Evolutionary conservation across 2,797 vertebrate species (phyloP), one percentile per base, ranked within the genome.

Genomic region (Emys orbicularis): DNA sequence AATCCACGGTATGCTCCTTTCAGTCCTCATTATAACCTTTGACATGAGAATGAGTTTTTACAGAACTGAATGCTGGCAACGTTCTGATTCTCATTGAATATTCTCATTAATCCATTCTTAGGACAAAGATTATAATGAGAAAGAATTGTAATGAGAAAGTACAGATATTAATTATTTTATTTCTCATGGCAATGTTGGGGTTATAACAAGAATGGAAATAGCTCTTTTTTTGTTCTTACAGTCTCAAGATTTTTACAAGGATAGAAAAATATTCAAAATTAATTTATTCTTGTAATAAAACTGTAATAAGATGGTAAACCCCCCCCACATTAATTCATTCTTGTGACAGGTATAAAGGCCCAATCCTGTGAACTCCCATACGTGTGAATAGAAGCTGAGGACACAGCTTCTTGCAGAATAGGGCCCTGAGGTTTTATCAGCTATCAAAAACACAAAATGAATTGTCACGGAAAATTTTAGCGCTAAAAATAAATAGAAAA

Each of bases 211-310:
- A 97, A 97, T 90, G 86, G 94, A 95, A 91, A 87, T 41, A 81
- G 91, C n/a, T 56, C 44, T 72, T 47, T 3, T 91, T 89, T n/a
- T 5, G 44, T 92, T 95, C 90, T 81, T 83, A 86, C 56, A 88
- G 31, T 84, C 54, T 68, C 50, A 93, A 80, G 83, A 41, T 95
- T 87, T 90, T 72, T 88, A 84, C 8, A 95, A 84, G 54, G 16
- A 83, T 80, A 92, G 77, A 84, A 97, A 98, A 95, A 95, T 89
- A 85, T 91, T 94, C 92, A 91, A 95, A 97, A 96, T 86, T 88
- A 94, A 98, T 96, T 96, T 96, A 96, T 95, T 97, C 96, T 96
- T 93, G 68, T 89, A 96, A 94, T 92, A 96, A 95, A 97, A 95
- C 88, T 41, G 1, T 91, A 84, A 89, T 90, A 94, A 93, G 87